Conservation (phyloP, 2,888 invertebrate species). For the Eilema sororculum region DNA sequence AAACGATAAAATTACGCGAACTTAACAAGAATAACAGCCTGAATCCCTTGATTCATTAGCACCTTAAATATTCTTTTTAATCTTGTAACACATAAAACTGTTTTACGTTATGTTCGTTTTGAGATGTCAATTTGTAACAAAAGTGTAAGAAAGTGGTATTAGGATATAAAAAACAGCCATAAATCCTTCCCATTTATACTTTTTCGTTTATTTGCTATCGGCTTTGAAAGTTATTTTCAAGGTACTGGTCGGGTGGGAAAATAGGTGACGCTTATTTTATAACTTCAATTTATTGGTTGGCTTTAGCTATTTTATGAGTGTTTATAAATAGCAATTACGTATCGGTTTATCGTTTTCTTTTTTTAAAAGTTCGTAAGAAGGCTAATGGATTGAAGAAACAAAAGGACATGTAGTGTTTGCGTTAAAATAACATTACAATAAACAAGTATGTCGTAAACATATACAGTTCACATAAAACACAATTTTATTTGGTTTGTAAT, state of each 20-base stretch:
- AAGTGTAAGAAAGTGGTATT: conserved; percentile 66
- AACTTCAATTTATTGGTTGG: conserved; percentile 35
- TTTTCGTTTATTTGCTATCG: conserved; percentile 67
- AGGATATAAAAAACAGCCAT: conserved; percentile 65
- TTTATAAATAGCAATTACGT: conserved; percentile 10
- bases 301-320: conserved; percentile 17
- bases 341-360: not conserved
- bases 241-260: conserved; percentile 48
- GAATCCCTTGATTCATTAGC: conserved; percentile 23
- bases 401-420: not conserved
- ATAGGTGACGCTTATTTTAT: conserved; percentile 44
- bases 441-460: not conserved
- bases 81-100: conserved; percentile 40
- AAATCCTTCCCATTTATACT: conserved; percentile 65
- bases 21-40: conserved; percentile 18
- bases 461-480: too few relatives aligned
- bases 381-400: not conserved
- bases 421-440: not conserved
- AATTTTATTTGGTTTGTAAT: too few relatives aligned
- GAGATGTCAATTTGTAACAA: conserved; percentile 69
- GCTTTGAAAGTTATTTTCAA: conserved; percentile 61
- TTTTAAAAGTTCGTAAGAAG: not conserved
- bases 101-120: conserved; percentile 60
- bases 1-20: not conserved
- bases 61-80: conserved; percentile 40